A percentile compares a stretch with the other conserved stretches of the same genome.
These are phyloP conservation scores for Silurus glanis DNA, from an alignment of 2,113 vertebrate genomes.

Conservation along the genomic window DNA sequence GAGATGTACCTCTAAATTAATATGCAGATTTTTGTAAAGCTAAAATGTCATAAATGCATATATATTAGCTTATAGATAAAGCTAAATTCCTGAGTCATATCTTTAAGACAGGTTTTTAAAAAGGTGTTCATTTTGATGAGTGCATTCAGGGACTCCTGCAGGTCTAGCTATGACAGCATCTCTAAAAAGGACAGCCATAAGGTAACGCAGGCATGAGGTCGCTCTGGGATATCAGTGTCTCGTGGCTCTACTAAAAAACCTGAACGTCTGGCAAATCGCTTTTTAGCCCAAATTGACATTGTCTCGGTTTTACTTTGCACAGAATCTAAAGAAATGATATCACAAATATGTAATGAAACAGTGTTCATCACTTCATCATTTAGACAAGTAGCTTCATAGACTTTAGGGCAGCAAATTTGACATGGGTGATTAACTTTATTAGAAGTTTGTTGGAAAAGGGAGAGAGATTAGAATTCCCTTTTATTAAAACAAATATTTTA, in stretches of 20 bases:
- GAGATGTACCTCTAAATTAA: neutral
- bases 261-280: neutral
- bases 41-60: neutral
- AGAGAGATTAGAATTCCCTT: too few species aligned
- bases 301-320: neutral
- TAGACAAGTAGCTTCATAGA: neutral
- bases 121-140: neutral
- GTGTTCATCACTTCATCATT: neutral
- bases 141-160: neutral
- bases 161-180: neutral
- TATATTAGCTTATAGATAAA: neutral
- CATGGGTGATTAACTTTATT: neutral
- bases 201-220: slow-evolving; percentile 11
- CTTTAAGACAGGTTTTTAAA: neutral
- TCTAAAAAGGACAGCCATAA: neutral
- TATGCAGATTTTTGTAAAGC: neutral
- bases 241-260: neutral
- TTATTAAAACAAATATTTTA: too few species aligned
- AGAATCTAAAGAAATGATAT: neutral
- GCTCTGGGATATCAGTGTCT: neutral
- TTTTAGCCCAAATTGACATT: neutral
- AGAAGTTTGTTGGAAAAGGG: neutral
- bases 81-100: too few species aligned
- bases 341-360: neutral
- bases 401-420: too few species aligned